phyloP scores from a whole-genome alignment of 2,888 invertebrate species.

The Xanthia togata region DNA sequence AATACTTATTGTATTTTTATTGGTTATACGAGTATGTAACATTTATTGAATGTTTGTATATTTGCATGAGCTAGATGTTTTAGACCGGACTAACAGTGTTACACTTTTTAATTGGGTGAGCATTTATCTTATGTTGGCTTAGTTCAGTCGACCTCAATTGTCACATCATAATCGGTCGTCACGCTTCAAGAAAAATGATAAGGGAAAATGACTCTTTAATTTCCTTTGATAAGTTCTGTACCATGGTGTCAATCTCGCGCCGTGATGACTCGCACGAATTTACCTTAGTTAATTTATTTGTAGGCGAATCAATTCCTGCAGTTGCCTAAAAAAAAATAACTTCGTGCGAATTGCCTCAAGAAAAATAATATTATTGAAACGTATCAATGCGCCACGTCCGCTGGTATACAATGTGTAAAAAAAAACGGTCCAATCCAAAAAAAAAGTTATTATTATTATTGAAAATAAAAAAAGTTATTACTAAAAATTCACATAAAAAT shows the following conservation, averaged over 20 bases:
- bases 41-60: constrained; percentile 27
- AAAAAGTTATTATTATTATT: too few relatives aligned
- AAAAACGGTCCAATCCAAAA: too few relatives aligned
- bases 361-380: too few relatives aligned
- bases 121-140: constrained; percentile 40
- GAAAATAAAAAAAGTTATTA: too few relatives aligned
- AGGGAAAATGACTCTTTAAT: constrained; percentile 34
- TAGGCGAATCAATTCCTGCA: too few relatives aligned
- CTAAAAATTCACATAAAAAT: too few relatives aligned
- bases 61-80: constrained; percentile 8
- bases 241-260: constrained; percentile 8
- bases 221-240: constrained; percentile 19
- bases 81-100: constrained; percentile 12
- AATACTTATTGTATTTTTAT: constrained; percentile 35
- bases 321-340: too few relatives aligned
- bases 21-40: constrained; percentile 21
- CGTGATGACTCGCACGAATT: too few relatives aligned
- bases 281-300: too few relatives aligned
- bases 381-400: too few relatives aligned
- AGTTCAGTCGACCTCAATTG: constrained; percentile 54
- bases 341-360: too few relatives aligned
- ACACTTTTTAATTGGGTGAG: constrained; percentile 42
- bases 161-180: constrained; percentile 51
- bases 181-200: constrained; percentile 60
- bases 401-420: too few relatives aligned